phyloP scores from a whole-genome alignment of 2,113 vertebrate genomes.

The Orthochromis indermauri region DNA sequence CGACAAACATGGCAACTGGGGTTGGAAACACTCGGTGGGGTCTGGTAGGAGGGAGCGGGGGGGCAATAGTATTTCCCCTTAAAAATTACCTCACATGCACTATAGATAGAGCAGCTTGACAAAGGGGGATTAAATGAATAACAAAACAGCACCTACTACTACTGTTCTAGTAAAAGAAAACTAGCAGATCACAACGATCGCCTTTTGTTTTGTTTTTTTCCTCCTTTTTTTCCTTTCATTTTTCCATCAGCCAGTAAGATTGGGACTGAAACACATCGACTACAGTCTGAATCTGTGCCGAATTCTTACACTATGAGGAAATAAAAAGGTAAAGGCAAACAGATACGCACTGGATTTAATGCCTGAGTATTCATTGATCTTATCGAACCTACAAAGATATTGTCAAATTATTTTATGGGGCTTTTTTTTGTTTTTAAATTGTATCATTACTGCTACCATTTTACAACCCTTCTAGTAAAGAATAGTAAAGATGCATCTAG shows the following conservation, averaged over 20 bases:
- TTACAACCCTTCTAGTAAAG: constrained; percentile 62
- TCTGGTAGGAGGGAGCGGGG: background rate
- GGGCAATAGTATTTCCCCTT: constrained; percentile 38
- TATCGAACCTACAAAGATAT: constrained; percentile 17
- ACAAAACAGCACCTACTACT: constrained; percentile 26
- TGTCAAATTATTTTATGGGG: constrained; percentile 37
- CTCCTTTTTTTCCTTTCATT: background rate
- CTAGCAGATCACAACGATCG: constrained; percentile 27
- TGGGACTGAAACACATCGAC: constrained; percentile 7
- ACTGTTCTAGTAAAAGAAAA: constrained; percentile 29
- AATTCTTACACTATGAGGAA: constrained; percentile 34
- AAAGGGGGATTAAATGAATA: background rate
- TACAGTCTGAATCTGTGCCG: constrained; percentile 43
- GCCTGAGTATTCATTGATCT: constrained; percentile 55
- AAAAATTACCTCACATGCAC: constrained; percentile 57
- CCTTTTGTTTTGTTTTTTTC: constrained; percentile 12
- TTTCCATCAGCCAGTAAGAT: constrained; percentile 23
- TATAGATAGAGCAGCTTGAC: constrained; percentile 56
- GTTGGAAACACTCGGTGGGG: constrained; percentile 30
- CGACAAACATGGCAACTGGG: constrained; percentile 56
- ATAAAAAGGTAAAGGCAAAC: constrained; percentile 23
- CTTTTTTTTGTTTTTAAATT: background rate
- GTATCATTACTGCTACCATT: constrained; percentile 59
- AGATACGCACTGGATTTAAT: constrained; percentile 28
- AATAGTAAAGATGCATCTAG: constrained; percentile 66